Conservation (phyloP, 2,797 vertebrate genomes). For the Orientallactaga sibirica region DNA sequence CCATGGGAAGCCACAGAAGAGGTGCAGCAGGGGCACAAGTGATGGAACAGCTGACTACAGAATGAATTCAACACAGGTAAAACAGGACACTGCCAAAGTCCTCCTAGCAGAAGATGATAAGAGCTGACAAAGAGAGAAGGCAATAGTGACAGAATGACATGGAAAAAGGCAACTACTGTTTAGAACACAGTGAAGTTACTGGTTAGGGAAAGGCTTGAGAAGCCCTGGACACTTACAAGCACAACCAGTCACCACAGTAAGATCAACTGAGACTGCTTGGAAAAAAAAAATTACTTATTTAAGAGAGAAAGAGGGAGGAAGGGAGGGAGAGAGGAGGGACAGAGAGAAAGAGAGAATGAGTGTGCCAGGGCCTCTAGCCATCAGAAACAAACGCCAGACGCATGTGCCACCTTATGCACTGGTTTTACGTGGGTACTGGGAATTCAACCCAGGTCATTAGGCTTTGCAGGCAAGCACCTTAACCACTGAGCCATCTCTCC, state of each 20-base stretch:
- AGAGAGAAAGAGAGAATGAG: too few species aligned
- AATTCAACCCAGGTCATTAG: too few species aligned
- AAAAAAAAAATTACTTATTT: too few species aligned
- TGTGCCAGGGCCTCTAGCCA: too few species aligned
- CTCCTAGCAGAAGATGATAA: constrained; percentile 25
- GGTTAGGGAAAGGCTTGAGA: not conserved
- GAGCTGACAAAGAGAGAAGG: not conserved
- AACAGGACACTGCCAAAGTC: constrained; percentile 42
- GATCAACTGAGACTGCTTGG: not conserved
- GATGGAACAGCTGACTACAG: constrained; percentile 27
- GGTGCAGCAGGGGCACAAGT: not conserved
- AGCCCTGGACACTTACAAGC: not conserved
- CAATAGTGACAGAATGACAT: not conserved
- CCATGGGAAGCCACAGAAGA: constrained; percentile 42
- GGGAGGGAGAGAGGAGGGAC: not conserved
- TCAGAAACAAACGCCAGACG: too few species aligned
- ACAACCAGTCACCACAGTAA: constrained; percentile 1
- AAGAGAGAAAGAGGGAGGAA: too few species aligned
- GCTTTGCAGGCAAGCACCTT: too few species aligned
- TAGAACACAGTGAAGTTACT: not conserved
- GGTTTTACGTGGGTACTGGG: too few species aligned
- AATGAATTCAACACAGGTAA: constrained; percentile 52
- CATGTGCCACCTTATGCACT: too few species aligned
- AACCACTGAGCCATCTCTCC: too few species aligned
- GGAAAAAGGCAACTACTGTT: not conserved